phyloP scores from a whole-genome alignment of 2,797 vertebrate species.

The Lacerta bilineata region DNA sequence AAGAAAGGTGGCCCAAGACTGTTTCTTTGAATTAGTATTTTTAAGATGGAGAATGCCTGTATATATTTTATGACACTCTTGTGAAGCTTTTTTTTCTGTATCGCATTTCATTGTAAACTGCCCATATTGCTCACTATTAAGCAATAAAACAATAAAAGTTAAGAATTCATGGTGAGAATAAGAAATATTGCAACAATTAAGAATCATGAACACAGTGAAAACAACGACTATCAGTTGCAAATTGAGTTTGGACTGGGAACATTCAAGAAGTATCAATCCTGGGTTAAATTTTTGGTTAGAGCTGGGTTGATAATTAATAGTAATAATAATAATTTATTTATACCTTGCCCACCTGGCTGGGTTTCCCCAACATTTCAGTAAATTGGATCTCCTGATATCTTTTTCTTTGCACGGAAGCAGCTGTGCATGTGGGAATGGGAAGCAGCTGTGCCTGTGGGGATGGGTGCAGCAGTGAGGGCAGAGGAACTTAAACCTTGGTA shows the following conservation, averaged over 20 bases:
- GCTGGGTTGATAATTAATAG: neutral
- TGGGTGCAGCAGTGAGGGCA: neutral
- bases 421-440: neutral
- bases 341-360: too few relatives aligned
- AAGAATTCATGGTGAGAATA: neutral
- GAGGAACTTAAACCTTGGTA: neutral
- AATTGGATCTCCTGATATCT: neutral
- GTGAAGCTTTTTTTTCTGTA: neutral
- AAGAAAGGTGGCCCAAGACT: neutral
- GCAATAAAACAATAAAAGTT: neutral
- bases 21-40: neutral
- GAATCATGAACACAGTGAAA: neutral
- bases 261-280: neutral
- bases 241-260: neutral
- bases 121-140: neutral
- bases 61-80: neutral
- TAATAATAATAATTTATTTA: too few relatives aligned
- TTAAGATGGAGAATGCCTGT: neutral
- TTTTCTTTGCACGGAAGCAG: neutral
- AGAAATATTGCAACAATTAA: neutral
- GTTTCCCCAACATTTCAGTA: neutral
- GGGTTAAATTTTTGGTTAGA: neutral
- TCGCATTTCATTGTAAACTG: slow-evolving; percentile 7
- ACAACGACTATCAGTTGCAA: neutral
- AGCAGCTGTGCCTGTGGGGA: neutral